A percentile compares a stretch with the other conserved stretches of the same genome.
Conservation (phyloP, 1,140 invertebrate genomes). For the Thaumetopoea pityocampa region DNA sequence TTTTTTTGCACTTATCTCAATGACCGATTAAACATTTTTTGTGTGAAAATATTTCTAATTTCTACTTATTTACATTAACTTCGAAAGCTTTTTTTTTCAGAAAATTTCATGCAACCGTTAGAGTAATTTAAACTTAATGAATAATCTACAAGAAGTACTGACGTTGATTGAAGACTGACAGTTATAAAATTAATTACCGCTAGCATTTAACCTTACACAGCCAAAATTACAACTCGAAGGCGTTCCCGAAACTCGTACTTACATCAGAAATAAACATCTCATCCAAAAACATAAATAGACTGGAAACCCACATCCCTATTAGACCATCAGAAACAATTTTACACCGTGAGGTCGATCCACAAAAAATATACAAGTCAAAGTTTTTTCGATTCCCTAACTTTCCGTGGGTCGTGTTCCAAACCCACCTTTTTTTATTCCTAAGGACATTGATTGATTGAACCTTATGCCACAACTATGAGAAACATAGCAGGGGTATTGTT, state of each 20-base stretch:
- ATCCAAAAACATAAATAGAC: slow-evolving; percentile 41
- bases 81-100: no score
- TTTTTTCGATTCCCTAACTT: slow-evolving; percentile 56
- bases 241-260: not conserved
- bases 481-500: slow-evolving; percentile 53
- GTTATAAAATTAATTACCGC: slow-evolving; percentile 2
- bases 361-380: slow-evolving; percentile 57
- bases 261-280: slow-evolving; percentile 6
- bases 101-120: no score
- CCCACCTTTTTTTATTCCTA: slow-evolving; percentile 59
- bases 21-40: no score
- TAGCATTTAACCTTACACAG: not conserved
- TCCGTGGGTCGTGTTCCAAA: slow-evolving; percentile 60
- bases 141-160: no score
- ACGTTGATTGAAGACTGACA: slow-evolving; percentile 1
- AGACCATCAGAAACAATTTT: slow-evolving; percentile 45
- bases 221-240: not conserved
- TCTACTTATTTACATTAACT: no score
- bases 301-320: slow-evolving; percentile 35
- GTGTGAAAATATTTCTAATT: no score
- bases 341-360: slow-evolving; percentile 33
- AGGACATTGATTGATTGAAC: slow-evolving; percentile 72
- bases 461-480: slow-evolving; percentile 64
- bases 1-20: no score
- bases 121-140: no score